A percentile compares a stretch with the other conserved stretches of the same genome.
phyloP scores from a whole-genome alignment of 2,113 vertebrate genomes.

The Paramormyrops kingsleyae region DNA sequence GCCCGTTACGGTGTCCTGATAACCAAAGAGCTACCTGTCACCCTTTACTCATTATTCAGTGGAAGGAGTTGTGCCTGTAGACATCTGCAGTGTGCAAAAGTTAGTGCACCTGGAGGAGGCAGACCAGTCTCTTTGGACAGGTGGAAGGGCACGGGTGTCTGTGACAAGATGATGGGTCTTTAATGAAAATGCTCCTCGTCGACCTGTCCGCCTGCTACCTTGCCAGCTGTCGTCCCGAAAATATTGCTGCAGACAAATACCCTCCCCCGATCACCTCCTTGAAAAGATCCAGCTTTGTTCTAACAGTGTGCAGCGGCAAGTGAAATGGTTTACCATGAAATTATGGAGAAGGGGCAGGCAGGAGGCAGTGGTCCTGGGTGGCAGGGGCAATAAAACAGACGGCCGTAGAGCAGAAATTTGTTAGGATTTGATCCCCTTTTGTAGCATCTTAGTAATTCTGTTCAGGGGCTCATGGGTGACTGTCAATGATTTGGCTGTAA shows the following conservation, averaged over 20 bases:
- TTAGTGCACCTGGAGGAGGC: not conserved
- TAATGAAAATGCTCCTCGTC: not conserved
- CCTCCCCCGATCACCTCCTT: not conserved
- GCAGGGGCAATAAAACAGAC: not conserved
- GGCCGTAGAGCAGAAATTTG: not conserved
- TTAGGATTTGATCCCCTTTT: constrained; percentile 14
- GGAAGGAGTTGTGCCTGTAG: not conserved
- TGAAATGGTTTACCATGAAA: constrained; percentile 31
- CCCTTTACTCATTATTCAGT: not conserved
- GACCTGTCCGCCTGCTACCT: not conserved
- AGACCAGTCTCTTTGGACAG: not conserved
- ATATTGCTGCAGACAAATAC: not conserved
- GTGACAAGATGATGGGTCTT: not conserved
- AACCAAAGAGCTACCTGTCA: not conserved
- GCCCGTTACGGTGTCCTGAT: not conserved
- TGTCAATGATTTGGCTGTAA: not conserved
- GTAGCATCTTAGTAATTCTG: not conserved
- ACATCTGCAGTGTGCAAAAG: not conserved
- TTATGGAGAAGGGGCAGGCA: not conserved
- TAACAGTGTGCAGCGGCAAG: constrained; percentile 26
- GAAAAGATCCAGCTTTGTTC: constrained; percentile 25
- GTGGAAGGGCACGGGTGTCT: not conserved
- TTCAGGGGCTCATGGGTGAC: not conserved
- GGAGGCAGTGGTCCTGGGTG: not conserved
- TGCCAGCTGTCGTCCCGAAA: not conserved